Evolutionary conservation across 2,113 vertebrate species (phyloP), one percentile per base, ranked within the genome.

Genomic region (Neotoma lepida): DNA sequence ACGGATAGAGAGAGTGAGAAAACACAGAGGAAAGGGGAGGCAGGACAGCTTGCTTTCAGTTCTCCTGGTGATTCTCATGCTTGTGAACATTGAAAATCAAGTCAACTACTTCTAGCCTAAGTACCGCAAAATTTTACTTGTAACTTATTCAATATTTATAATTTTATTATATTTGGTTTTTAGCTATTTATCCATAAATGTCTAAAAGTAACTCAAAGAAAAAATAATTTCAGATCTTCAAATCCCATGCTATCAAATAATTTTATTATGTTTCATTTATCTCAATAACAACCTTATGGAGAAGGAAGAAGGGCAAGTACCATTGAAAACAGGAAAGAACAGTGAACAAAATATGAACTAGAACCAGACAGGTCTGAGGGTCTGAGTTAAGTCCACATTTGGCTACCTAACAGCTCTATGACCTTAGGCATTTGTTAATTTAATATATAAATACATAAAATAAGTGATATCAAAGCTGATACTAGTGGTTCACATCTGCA

Each of bases 191-290:
- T 39, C 26, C 33, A 54, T 84, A 95, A 92, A 54, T 85, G 17
- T 74, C 70, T 95, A 90, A 88, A 95, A 90, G 51, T 90, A 85
- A 94, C 35, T 73, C 86, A 93, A 84, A 64, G 81, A 56, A 87
- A n/a, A 44, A 92, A 46, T 66, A 39, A 90, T 90, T 94, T 80
- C 14, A 24, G 35, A 88, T 80, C 28, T 39, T 94, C 46, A 93
- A 88, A 78, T n/a, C 12, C 58, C 10, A 64, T 10, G 12, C 82
- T 90, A 22, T 33, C 17, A 87, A 86, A 66, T 66, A 51, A 54
- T 41, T 88, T 73, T 44, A 73, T 2, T 58, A 39, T 54, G 35
- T 4, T 82, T 68, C 64, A 66, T 46, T 90, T 91, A 94, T 77
- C 70, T 90, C 63, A 90, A 0, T 77, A 88, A 89, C 46, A 92